These are phyloP conservation scores for Altica lythri DNA, from an alignment of 2,888 invertebrate species.

Conservation along the genomic window DNA sequence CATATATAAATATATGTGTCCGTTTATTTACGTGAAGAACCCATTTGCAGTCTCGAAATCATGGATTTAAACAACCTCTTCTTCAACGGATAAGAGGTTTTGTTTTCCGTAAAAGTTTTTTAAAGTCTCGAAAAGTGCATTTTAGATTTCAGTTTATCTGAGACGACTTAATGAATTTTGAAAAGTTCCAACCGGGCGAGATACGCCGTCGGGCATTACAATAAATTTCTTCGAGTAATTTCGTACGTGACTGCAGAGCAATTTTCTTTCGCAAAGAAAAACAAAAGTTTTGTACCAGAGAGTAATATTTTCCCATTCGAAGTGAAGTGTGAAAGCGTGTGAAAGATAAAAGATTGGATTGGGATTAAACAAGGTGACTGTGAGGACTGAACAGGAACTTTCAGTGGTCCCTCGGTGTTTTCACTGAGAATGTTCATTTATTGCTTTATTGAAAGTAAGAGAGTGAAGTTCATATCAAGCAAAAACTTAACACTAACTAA, in stretches of 20 bases:
- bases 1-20: neutral
- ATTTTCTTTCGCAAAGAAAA: slow-evolving; percentile 42
- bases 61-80: slow-evolving; percentile 5
- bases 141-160: slow-evolving; percentile 26
- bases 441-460: slow-evolving; percentile 44
- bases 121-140: slow-evolving; percentile 21
- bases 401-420: slow-evolving; percentile 45
- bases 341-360: slow-evolving; percentile 59
- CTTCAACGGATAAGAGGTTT: slow-evolving; percentile 13
- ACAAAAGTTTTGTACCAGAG: slow-evolving; percentile 47
- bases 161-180: slow-evolving; percentile 22
- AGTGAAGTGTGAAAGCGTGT: slow-evolving; percentile 58
- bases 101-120: slow-evolving; percentile 15
- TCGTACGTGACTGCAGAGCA: slow-evolving; percentile 40
- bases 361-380: slow-evolving; percentile 57
- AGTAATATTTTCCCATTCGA: slow-evolving; percentile 54
- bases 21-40: neutral
- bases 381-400: too few relatives aligned
- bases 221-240: slow-evolving; percentile 35
- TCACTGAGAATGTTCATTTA: slow-evolving; percentile 41
- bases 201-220: slow-evolving; percentile 19
- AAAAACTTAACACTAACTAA: slow-evolving; percentile 2
- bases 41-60: neutral
- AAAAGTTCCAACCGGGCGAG: slow-evolving; percentile 17
- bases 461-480: slow-evolving; percentile 4